Conservation (phyloP, 2,113 vertebrate genomes). For the Campylorhamphus procurvoides region DNA sequence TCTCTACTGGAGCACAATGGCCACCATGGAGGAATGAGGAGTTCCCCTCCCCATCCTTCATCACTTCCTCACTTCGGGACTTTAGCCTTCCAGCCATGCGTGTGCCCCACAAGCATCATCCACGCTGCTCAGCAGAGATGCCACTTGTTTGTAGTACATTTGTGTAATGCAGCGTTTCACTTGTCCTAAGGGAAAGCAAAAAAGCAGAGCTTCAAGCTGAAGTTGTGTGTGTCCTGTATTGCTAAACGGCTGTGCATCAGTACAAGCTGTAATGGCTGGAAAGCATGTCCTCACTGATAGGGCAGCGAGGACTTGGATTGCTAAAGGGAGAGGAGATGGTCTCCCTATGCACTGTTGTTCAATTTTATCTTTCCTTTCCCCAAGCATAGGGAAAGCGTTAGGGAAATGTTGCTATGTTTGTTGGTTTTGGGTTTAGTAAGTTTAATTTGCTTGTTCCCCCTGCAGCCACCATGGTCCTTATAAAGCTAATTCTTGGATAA, state of each 20-base stretch:
- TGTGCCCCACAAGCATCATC: not conserved
- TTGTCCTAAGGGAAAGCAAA: not conserved
- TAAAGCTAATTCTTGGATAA: not conserved
- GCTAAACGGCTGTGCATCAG: not conserved
- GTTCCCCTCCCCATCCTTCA: not conserved
- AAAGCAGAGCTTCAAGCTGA: not conserved
- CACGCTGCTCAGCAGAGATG: fast-evolving
- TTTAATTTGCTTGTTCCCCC: conserved; percentile 1
- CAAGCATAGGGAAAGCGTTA: not conserved
- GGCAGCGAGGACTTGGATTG: not conserved
- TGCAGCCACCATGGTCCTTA: not conserved
- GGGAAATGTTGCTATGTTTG: not conserved
- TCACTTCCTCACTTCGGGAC: not conserved
- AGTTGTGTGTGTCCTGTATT: not conserved
- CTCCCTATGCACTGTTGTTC: not conserved
- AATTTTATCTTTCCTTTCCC: not conserved
- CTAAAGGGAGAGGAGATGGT: not conserved
- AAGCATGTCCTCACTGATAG: not conserved
- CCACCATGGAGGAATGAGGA: not conserved
- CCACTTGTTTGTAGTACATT: not conserved
- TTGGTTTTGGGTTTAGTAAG: not conserved
- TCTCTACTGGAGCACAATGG: not conserved
- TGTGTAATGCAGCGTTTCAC: not conserved
- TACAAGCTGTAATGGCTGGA: not conserved
- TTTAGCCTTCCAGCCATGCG: not conserved